These are phyloP conservation scores for Galeruca laticollis DNA, from an alignment of 2,888 invertebrate species.

Conservation along the genomic window DNA sequence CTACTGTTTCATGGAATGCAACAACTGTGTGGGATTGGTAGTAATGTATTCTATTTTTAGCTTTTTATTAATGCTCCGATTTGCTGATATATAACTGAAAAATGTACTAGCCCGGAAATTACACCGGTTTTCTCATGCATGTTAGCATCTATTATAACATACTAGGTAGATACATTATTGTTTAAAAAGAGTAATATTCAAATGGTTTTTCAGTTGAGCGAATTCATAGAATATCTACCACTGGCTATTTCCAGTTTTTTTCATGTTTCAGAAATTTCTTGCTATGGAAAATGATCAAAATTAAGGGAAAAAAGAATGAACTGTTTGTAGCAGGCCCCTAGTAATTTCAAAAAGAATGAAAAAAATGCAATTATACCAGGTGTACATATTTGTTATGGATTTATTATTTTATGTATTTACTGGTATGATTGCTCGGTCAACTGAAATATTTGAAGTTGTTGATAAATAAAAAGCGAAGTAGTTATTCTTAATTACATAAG, in stretches of 20 bases:
- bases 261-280: constrained; percentile 14
- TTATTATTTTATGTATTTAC: no score
- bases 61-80: background rate
- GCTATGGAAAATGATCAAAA: background rate
- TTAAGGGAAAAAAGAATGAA: background rate
- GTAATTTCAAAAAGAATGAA: background rate
- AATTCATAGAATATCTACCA: constrained; percentile 29
- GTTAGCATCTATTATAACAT: constrained; percentile 30
- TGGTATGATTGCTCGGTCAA: no score
- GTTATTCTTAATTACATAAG: no score
- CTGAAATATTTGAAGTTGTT: no score
- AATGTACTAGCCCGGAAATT: constrained; percentile 1
- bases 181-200: constrained; percentile 31
- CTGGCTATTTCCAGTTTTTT: constrained; percentile 18
- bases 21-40: no score
- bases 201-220: constrained; percentile 35
- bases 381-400: no score
- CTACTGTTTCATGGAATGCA: no score
- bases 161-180: constrained; percentile 24
- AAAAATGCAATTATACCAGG: no score
- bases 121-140: constrained; percentile 25
- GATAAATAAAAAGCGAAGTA: no score
- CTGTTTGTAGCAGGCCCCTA: background rate
- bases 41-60: background rate
- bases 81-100: background rate